Base-by-base conservation (phyloP, 2,113 vertebrate species). In the Odontesthes bonariensis region DNA sequence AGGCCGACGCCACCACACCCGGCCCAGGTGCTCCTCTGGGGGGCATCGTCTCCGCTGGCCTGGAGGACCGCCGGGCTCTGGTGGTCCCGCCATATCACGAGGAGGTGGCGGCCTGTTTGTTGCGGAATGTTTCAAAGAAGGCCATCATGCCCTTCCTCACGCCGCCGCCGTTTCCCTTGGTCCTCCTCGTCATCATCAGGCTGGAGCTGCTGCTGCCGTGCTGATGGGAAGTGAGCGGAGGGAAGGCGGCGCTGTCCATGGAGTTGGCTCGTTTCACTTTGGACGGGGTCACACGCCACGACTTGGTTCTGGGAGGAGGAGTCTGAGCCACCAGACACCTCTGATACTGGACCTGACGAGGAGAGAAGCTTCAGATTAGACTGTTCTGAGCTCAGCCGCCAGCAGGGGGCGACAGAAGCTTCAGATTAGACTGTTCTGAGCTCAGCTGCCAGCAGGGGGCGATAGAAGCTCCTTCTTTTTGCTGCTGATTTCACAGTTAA, bases 271-370 rank as follows among this genome's bases (percentile, higher is more conserved):
- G 90, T 86, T 92, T 96, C 71, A 95, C 91, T 84, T 94, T 95
- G 49, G 94, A 89, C 3, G 91, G 82, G 47, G 90, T 68, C 4
- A 4, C 86, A 16, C 91, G 91, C 47, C 94, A 85, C 23, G 93
- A 92, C 89, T 94, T 96, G 23, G 93, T 79, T 86, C 93, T 96
- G 2, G 92, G 79, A 14, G 93, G 95, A 23, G 96, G 95, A 19
- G 96, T 95, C 64, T 96, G 95, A 11, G 96, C 95, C 76, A 97
- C 96, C 83, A 99, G 94, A 89, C 97, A 98, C 88, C 96, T 97
- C 93, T 97, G 97, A 80, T 99, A 99, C 86, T 97, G 97, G 54
- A 97, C 95, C 97, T 99, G 92, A 7, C 27, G 2, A 60, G 16
- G 16, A 56, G 6, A 35, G 11, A 8, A 67, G 31, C 44, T n/a